Conservation (phyloP, 1,140 invertebrate species). For the Rhyacophila brunnea region DNA sequence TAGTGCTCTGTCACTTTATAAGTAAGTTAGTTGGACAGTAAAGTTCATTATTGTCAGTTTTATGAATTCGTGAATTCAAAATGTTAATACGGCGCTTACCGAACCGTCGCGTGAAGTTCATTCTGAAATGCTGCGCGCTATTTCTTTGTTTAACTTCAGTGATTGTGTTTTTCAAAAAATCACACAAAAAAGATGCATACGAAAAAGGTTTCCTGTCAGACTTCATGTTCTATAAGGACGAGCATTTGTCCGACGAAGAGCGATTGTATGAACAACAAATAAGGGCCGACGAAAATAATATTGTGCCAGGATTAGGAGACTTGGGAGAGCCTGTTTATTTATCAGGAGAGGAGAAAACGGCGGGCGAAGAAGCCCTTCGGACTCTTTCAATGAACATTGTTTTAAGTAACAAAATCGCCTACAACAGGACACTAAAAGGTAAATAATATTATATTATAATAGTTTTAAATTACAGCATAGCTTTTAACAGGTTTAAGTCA, state of each 20-base stretch:
- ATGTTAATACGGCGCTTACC: conserved; percentile 14
- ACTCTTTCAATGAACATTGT: conserved; percentile 81
- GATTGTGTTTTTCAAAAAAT: conserved; percentile 11
- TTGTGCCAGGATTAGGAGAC: conserved; percentile 58
- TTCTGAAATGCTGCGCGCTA: conserved; percentile 9
- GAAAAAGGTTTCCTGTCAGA: background rate
- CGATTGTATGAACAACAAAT: conserved; percentile 18
- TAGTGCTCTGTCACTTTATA: no score
- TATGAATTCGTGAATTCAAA: background rate
- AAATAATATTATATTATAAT: background rate
- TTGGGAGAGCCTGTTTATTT: conserved; percentile 63
- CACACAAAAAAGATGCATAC: conserved; percentile 1
- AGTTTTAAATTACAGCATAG: background rate
- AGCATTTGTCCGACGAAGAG: conserved; percentile 9
- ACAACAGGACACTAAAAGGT: conserved; percentile 60
- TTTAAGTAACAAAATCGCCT: conserved; percentile 76
- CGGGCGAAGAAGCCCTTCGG: conserved; percentile 66
- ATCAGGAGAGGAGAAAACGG: conserved; percentile 54
- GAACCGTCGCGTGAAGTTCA: conserved; percentile 8
- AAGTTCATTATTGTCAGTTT: no score
- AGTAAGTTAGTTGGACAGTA: no score
- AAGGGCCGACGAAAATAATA: conserved; percentile 37
- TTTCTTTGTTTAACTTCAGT: conserved; percentile 5
- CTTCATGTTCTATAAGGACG: background rate
- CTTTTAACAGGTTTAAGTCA: background rate